These are phyloP conservation scores for Cryptophagus acutangulus DNA, from an alignment of 2,888 invertebrate genomes.

Conservation along the genomic window DNA sequence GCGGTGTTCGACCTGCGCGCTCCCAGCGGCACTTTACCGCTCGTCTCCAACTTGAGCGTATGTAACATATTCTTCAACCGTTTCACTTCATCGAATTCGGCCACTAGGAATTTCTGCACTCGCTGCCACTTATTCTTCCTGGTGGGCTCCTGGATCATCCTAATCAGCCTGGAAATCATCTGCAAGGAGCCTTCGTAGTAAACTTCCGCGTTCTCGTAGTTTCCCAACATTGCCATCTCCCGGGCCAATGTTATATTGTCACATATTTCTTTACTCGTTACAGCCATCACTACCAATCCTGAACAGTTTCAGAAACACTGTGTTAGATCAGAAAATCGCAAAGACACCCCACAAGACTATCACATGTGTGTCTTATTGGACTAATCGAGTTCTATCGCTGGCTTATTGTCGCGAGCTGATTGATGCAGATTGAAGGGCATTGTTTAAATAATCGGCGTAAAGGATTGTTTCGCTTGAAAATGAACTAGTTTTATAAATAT, in stretches of 20 bases:
- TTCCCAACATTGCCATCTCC: slow-evolving; percentile 91
- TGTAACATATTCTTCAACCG: slow-evolving; percentile 71
- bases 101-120: slow-evolving; percentile 82
- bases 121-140: slow-evolving; percentile 86
- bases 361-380: too few relatives aligned
- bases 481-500: too few relatives aligned
- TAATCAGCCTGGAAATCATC: slow-evolving; percentile 80
- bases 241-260: slow-evolving; percentile 93
- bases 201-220: slow-evolving; percentile 90
- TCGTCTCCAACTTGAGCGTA: slow-evolving; percentile 68
- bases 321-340: too few relatives aligned
- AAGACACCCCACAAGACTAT: too few relatives aligned
- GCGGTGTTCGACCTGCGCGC: slow-evolving; percentile 39
- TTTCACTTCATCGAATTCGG: slow-evolving; percentile 88
- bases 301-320: too few relatives aligned
- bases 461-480: too few relatives aligned
- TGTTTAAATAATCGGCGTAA: too few relatives aligned
- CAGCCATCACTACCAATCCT: slow-evolving; percentile 64
- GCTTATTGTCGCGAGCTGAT: too few relatives aligned
- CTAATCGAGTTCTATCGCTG: too few relatives aligned
- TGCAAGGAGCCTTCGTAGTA: slow-evolving; percentile 92
- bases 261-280: slow-evolving; percentile 84
- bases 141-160: slow-evolving; percentile 72
- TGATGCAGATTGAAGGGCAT: too few relatives aligned
- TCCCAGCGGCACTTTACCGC: slow-evolving; percentile 49